These are phyloP conservation scores for Caretta caretta DNA, from an alignment of 2,113 vertebrate genomes.

Conservation along the genomic window DNA sequence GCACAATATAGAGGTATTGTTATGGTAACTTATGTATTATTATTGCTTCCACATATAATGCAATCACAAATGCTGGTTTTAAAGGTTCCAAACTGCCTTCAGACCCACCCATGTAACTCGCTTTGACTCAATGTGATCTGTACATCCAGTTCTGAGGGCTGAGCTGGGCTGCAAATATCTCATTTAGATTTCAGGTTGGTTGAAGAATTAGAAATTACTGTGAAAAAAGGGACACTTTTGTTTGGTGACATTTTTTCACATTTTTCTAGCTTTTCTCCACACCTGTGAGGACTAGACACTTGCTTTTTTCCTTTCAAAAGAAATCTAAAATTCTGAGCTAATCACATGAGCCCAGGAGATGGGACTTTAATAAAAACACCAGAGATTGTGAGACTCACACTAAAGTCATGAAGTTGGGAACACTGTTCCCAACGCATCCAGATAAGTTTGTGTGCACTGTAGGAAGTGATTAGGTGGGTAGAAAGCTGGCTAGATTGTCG, in stretches of 20 bases:
- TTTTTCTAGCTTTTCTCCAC: constrained; percentile 13
- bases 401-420: not conserved
- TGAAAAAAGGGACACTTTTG: not conserved
- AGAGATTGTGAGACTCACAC: not conserved
- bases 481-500: too few species aligned
- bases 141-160: constrained; percentile 42
- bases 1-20: constrained; percentile 48
- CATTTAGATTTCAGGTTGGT: constrained; percentile 6
- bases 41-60: constrained; percentile 38
- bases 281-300: not conserved
- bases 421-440: not conserved
- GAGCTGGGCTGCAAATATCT: constrained; percentile 28
- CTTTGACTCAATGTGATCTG: constrained; percentile 9
- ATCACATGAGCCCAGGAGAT: constrained; percentile 12
- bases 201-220: not conserved
- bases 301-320: not conserved
- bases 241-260: not conserved
- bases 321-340: constrained; percentile 36
- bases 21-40: constrained; percentile 72
- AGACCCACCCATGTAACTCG: not conserved
- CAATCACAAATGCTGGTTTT: constrained; percentile 54
- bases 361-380: not conserved
- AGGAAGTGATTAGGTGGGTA: too few species aligned
- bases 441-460: not conserved
- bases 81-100: constrained; percentile 38